Evolutionary conservation across 35 echinoderm and acorn worm genomes (phyloP).

Genomic region (Apostichopus japonicus): DNA sequence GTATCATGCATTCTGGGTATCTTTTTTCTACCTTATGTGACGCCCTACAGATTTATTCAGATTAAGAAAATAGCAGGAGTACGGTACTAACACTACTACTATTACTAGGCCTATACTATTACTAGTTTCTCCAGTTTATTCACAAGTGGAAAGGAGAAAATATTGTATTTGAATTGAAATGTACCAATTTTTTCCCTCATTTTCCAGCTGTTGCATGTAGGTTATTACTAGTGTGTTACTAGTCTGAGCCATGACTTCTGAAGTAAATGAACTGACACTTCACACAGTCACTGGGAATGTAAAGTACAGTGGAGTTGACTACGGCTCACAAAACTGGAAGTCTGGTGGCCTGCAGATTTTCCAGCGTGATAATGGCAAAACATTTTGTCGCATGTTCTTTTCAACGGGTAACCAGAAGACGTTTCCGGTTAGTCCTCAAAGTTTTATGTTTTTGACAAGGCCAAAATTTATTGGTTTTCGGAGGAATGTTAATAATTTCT

Average conservation of each 20-base stretch:
- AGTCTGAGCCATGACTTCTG: neutral
- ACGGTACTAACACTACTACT: too few species aligned
- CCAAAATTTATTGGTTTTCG: too few species aligned
- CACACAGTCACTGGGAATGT: conserved; percentile 17
- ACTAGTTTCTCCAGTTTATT: too few species aligned
- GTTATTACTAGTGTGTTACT: neutral
- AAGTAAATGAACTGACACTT: neutral
- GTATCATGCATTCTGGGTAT: too few species aligned
- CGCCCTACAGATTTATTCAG: too few species aligned
- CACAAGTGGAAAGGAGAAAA: too few species aligned
- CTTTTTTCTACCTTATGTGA: too few species aligned
- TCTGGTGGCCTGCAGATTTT: neutral
- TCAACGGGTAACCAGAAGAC: neutral
- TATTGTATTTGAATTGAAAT: too few species aligned
- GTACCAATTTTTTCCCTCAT: neutral
- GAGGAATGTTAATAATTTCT: too few species aligned
- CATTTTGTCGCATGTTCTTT: conserved; percentile 16
- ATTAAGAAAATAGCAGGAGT: too few species aligned
- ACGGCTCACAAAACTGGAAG: conserved; percentile 31
- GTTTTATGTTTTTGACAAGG: too few species aligned
- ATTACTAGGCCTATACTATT: too few species aligned
- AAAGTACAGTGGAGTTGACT: neutral
- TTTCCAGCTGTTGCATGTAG: neutral
- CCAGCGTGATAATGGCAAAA: neutral
- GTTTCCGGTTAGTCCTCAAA: neutral